phyloP scores from a whole-genome alignment of 2,888 invertebrate genomes.

The Strigamia maritima region DNA sequence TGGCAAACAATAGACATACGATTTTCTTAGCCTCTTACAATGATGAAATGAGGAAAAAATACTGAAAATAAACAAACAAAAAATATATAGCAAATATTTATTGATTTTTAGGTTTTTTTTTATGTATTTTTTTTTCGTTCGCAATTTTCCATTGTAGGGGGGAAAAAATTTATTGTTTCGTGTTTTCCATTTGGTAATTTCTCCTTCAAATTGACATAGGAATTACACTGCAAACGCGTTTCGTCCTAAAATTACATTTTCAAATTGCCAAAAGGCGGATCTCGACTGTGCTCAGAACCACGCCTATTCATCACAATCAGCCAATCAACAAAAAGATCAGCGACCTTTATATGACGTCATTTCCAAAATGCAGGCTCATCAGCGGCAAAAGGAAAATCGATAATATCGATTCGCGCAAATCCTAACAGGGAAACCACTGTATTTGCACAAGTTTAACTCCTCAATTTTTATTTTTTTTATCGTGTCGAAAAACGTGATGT shows the following conservation, averaged over 20 bases:
- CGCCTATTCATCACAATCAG: conserved; percentile 4
- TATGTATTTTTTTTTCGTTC: neutral
- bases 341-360: neutral
- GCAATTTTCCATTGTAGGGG: neutral
- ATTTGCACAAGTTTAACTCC: neutral
- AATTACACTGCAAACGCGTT: neutral
- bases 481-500: too few relatives aligned
- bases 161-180: neutral
- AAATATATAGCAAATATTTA: too few relatives aligned
- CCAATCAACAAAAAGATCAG: neutral
- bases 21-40: neutral
- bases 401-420: neutral
- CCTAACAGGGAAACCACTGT: neutral
- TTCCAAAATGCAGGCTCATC: neutral
- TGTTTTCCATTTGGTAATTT: neutral
- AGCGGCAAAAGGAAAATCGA: neutral
- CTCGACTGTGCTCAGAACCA: neutral
- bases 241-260: neutral
- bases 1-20: neutral
- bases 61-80: too few relatives aligned
- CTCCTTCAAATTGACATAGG: neutral
- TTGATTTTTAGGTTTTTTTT: neutral
- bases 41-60: too few relatives aligned
- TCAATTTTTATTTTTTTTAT: neutral
- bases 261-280: conserved; percentile 4